Evolutionary conservation across 2,888 invertebrate genomes (phyloP), one percentile per base, ranked within the genome.

Genomic region (Xylota segnis): DNA sequence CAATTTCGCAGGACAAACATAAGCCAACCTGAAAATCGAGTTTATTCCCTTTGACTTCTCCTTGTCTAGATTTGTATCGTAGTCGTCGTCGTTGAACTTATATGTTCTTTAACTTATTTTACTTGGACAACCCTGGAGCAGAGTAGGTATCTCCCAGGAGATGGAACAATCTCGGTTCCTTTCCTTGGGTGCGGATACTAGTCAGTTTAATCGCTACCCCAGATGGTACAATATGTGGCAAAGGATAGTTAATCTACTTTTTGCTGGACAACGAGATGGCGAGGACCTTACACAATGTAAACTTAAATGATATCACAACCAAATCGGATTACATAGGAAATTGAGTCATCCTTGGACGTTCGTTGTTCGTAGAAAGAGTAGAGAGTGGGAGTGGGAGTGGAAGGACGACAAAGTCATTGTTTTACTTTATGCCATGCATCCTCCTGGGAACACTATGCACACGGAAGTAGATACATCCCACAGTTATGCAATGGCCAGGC

Each of bases 241-340:
- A 29, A 70, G 70, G n/a, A 70, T 32, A 70, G 79, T 81, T 76
- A 76, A 84, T 75, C 70, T 75, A 37, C 58, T 76, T 76, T 84
- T 81, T 70, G 63, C 65, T 59, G 65, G 54, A 50, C 54, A 83
- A 23, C n/a, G 23, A 12, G 40, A 34, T 40, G 29, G 50, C 16
- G 5, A 61, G 56, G 70, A 58, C 65, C 84, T 75, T 59, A 34
- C 52, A 70, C 84, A 84, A 81, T 81, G 65, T 75, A 66, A 84
- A 81, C 84, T 84, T 65, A 71, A 84, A 84, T 76, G 84, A 75
- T 84, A 84, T 81, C 81, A 81, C 63, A 71, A 71, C 37, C 71
- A 81, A 84, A 84, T 58, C 81, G 81, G 84, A 84, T 84, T 84
- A 84, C 81, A 84, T 61, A 65, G 81, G 75, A 84, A 84, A 84